Evolutionary conservation across 2,888 invertebrate genomes (phyloP).

Genomic region (Cistogaster globosa): DNA sequence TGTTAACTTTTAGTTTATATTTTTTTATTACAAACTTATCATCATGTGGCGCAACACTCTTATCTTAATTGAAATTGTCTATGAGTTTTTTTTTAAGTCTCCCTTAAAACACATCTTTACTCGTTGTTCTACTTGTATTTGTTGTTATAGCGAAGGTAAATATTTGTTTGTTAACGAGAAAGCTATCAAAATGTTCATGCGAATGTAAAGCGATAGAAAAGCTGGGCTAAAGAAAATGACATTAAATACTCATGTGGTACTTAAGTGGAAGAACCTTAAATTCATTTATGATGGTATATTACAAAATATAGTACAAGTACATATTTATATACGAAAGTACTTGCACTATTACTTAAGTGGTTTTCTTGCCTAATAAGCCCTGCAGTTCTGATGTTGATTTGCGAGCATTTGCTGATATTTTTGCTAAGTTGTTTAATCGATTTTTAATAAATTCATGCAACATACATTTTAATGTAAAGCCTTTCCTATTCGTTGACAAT

Average conservation of each 20-base stretch:
- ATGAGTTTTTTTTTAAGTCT: neutral
- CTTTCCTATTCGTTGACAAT: too few relatives aligned
- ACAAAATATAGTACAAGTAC: neutral
- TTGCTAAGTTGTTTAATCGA: too few relatives aligned
- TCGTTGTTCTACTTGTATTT: neutral
- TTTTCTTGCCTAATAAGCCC: neutral
- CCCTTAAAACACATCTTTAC: neutral
- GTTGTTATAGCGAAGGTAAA: neutral
- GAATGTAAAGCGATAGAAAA: neutral
- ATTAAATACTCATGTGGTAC: conserved; percentile 47
- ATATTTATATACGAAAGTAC: neutral
- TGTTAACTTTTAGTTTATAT: neutral
- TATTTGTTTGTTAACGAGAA: neutral
- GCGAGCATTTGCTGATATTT: too few relatives aligned
- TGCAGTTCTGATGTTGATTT: too few relatives aligned
- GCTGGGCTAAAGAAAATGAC: conserved; percentile 1
- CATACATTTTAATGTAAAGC: too few relatives aligned
- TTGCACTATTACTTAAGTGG: neutral
- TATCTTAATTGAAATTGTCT: conserved; percentile 44
- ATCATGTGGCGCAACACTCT: neutral
- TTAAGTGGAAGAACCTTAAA: conserved; percentile 45
- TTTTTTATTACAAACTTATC: neutral
- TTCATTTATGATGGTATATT: neutral
- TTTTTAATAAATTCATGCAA: too few relatives aligned
- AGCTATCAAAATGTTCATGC: neutral